Conservation (phyloP, 2,888 invertebrate genomes). For the Oscheius myriophilus region DNA sequence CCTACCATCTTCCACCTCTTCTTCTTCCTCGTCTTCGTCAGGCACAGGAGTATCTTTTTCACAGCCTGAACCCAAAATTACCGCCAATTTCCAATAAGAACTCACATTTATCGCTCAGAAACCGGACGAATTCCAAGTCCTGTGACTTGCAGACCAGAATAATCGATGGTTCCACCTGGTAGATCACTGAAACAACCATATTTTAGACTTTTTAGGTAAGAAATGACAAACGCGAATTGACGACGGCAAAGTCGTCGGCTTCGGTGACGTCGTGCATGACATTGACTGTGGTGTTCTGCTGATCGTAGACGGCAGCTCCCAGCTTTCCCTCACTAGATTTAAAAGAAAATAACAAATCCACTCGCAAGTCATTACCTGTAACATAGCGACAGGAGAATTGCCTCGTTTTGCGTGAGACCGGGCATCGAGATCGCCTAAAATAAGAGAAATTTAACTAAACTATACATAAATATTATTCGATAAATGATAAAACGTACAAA, state of each 20-base stretch:
- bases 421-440: no score
- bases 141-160: constrained; percentile 56
- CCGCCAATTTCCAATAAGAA: no score
- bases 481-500: no score
- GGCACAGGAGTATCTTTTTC: neutral
- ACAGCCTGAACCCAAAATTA: neutral
- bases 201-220: neutral
- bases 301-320: constrained; percentile 50
- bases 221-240: constrained; percentile 42
- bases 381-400: constrained; percentile 2
- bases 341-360: constrained; percentile 1
- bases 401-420: neutral
- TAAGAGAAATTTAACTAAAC: no score
- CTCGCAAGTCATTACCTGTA: neutral
- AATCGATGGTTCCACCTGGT: constrained; percentile 55
- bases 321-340: constrained; percentile 36
- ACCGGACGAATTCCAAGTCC: constrained; percentile 50
- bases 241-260: constrained; percentile 48
- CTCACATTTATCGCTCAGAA: no score
- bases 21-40: neutral
- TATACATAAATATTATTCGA: no score
- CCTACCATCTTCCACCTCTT: neutral
- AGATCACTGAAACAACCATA: constrained; percentile 62
- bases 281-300: constrained; percentile 37
- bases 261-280: constrained; percentile 59